Evolutionary conservation across 2,797 vertebrate genomes (phyloP), one percentile per base, ranked within the genome.

Genomic region (Enoplosus armatus): DNA sequence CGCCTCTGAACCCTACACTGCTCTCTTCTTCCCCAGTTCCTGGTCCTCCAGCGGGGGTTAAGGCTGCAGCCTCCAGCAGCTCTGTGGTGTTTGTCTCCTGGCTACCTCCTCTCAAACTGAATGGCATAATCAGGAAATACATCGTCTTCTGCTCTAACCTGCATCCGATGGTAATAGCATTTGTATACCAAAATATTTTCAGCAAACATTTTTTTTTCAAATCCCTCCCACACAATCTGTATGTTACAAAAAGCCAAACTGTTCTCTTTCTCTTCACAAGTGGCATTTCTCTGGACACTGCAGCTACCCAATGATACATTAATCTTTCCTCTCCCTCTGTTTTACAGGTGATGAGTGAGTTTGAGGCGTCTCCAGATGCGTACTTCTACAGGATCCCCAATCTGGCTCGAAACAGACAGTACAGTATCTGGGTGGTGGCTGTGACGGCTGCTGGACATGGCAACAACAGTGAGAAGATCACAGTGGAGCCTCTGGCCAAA

Each of bases 121-220:
- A 99, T 0, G 98, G 98, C 84, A 94, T 99, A 89, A 99, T 99
- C 94, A 95, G 97, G 84, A 99, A 99, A 93, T 99, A 99, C 94
- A 99, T 97, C 0, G 96, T 99, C 75, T 99, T 99, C 96, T 99
- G 98, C 94, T 99, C 98, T 1, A 97, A 99, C 90, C 97, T 98
- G 33, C 98, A 98, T 89, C 98, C 98, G 69, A 99, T 97, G 77
- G 98, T 99, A 95, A 75, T 85, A 92, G 87, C 85, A 89, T 90
- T 89, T 92, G 66, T 92, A 59, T 89, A 75, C 89, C 87, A 89
- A 60, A 29, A 79, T 24, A 82, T 59, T 61, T 9, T 31, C 26
- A 11, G 2, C 12, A 0, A 20, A 61, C 47, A 18, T 58, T 16
- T 50, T 62, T 66, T 1, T 29, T 51, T 39, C 14, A 39, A 39